Percentiles rank a stretch among this genome's conserved stretches.
Conservation (phyloP, 2,113 vertebrate species). For the Sphyrna mokarran region DNA sequence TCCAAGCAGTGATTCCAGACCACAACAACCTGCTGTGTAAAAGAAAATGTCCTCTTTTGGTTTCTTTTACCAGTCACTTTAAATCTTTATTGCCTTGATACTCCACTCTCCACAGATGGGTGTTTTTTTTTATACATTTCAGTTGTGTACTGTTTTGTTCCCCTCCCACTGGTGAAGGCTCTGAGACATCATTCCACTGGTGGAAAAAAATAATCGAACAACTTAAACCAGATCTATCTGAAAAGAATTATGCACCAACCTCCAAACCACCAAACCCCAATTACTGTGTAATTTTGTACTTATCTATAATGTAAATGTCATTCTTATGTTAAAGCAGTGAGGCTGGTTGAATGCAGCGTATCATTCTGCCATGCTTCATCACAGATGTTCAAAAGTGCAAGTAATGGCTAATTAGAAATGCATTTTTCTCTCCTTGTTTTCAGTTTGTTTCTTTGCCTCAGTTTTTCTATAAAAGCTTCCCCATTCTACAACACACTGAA, state of each 20-base stretch:
- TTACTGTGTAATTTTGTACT: neutral
- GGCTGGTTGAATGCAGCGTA: neutral
- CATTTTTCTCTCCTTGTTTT: neutral
- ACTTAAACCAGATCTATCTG: neutral
- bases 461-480: too few relatives aligned
- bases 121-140: neutral
- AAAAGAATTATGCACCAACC: neutral
- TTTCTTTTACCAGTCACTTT: neutral
- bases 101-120: neutral
- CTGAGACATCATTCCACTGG: neutral
- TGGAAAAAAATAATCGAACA: neutral
- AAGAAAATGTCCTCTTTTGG: neutral
- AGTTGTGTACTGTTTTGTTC: neutral
- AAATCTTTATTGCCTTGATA: neutral
- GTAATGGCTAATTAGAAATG: neutral
- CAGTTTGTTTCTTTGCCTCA: neutral
- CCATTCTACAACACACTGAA: neutral
- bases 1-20: neutral
- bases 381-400: neutral
- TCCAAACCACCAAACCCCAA: neutral
- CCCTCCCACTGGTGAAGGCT: neutral
- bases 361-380: neutral
- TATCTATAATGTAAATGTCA: neutral
- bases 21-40: neutral
- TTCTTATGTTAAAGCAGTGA: neutral